phyloP scores from a whole-genome alignment of 2,888 invertebrate genomes.

The Fragum fragum region DNA sequence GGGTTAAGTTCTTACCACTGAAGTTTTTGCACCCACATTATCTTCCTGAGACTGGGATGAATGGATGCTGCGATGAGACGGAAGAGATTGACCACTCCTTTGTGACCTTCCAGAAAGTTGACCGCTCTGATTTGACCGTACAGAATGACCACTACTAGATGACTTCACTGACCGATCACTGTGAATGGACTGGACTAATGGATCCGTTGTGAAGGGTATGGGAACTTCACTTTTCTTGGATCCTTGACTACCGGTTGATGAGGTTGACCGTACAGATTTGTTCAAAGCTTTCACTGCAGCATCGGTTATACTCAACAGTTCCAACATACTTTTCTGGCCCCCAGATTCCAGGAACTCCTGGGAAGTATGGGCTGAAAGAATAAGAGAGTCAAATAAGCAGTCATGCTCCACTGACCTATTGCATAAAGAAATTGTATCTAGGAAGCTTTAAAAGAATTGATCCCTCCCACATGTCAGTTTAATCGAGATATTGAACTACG shows the following conservation, averaged over 20 bases:
- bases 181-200: conserved; percentile 33
- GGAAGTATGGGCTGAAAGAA: conserved; percentile 54
- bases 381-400: neutral
- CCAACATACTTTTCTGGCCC: conserved; percentile 71
- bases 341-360: conserved; percentile 53
- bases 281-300: conserved; percentile 79
- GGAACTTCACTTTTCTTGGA: conserved; percentile 48
- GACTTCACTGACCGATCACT: conserved; percentile 48
- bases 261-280: conserved; percentile 66
- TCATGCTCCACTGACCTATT: no score
- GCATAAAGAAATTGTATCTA: no score
- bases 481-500: no score
- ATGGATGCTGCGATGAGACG: conserved; percentile 36
- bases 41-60: conserved; percentile 38
- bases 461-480: no score
- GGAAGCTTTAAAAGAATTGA: no score
- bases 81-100: conserved; percentile 23
- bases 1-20: conserved; percentile 19
- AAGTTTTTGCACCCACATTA: conserved; percentile 6
- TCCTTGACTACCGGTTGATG: conserved; percentile 54
- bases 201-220: conserved; percentile 12
- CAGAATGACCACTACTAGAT: conserved; percentile 38
- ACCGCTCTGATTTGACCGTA: conserved; percentile 34
- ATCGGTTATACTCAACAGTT: conserved; percentile 78
- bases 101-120: conserved; percentile 25